Base-by-base conservation (phyloP, 2,113 vertebrate species). In the Smithornis capensis region DNA sequence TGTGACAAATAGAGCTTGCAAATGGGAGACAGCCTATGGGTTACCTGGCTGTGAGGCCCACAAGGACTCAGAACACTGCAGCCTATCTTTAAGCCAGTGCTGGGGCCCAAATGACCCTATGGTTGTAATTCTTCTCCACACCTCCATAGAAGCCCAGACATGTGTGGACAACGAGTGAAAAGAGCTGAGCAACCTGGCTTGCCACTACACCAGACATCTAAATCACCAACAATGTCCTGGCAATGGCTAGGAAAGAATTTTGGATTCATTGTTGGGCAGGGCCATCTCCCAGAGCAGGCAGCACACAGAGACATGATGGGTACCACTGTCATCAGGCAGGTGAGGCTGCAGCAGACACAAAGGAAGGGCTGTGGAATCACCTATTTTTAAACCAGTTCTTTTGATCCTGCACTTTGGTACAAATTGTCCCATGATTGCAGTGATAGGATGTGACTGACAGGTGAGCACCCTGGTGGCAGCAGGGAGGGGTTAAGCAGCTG, bases 31-130 rank as follows among this genome's bases (percentile, higher is more conserved):
- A 55, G 62, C 24, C 67, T 38, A 19, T 12, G 69, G 45, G 35
- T 52, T 57, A 80, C 68, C 60, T 29, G 4, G 69, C 50, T 74
- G n/a, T 0, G 0, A 78, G 73, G 37, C 56, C 56, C 0, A 0
- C 3, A 7, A 56, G 83, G 23, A 50, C 63, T 77, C 45, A 6
- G 50, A 50, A 53, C 0, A 0, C 15, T 37, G 53, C 16, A 23
- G 31, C 38, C 31, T 79, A 5, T 67, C 78, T 81, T 59, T 42
- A 67, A 87, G 52, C 25, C 47, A 33, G 7, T 68, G 44, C 33
- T 74, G 56, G 24, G 60, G 29, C 12, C 40, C 11, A 1, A 37
- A 83, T 76, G 47, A 59, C 76, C 5, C 24, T 6, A 0, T 22
- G 31, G 40, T 25, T 68, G 44, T 18, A 79, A 44, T 44, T 55